Base-by-base conservation (phyloP, 2,797 vertebrate genomes). In the Heterohyrax brucei region DNA sequence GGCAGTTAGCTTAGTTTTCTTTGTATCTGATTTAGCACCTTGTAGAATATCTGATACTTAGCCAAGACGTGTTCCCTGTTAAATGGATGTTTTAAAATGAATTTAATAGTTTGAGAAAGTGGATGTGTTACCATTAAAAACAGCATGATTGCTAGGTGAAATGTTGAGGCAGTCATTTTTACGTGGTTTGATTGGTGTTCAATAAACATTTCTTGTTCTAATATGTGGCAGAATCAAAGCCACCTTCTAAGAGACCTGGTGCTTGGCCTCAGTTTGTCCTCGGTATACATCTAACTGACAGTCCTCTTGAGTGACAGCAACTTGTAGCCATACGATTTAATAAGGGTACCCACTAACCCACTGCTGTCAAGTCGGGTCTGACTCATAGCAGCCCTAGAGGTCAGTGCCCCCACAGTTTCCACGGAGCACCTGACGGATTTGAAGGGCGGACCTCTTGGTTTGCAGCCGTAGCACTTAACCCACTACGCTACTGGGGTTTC, bases 21-120 rank as follows among this genome's bases (percentile, higher is more conserved):
- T 79, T 48, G 30, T 68, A 26, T 53, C 39, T 82, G 6, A 0
- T 61, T 30, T 61, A 73, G n/a, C 4, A 7, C 56, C 44, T 59
- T 3, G 13, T n/a, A 26, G 75, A 68, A 62, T 61, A 50, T 24
- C 28, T 76, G 66, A 33, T 30, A 39, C 50, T 14, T 21, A 13
- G n/a, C 46, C 78, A 53, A 16, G n/a, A 75, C 73, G 61, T 24
- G 5, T 75, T 93, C 3, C 21, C 46, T 62, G n/a, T 56, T 84
- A 81, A 76, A 30, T 33, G n/a, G 68, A 19, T 68, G 48, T 46
- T 87, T 87, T 75, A 62, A 44, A 70, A 7, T 68, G 50, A 70
- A 62, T 84, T 80, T 91, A 80, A 79, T 48, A 12, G 7, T 79
- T 93, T n/a, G 39, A 81, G 89, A 30, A 61, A 81, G 83, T 3